A percentile compares a stretch with the other conserved stretches of the same genome.
Conservation (phyloP, 2,888 invertebrate genomes). For the Trachelus iudaicus region DNA sequence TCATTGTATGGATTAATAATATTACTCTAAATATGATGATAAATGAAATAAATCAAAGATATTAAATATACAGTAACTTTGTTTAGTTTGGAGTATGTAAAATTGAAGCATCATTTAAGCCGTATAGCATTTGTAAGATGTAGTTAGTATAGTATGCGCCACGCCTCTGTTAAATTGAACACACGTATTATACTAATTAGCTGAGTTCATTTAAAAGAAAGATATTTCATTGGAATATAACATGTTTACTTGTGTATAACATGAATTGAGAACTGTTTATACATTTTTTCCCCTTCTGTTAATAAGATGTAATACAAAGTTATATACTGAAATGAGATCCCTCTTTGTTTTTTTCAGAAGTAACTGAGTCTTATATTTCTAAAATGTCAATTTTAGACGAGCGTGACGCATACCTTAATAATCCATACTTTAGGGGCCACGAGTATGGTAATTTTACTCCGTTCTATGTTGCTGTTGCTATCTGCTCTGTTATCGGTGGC, state of each 20-base stretch:
- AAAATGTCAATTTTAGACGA: conserved; percentile 75
- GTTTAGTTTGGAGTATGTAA: not conserved
- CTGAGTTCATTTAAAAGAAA: not conserved
- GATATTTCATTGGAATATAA: not conserved
- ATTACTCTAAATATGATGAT: not conserved
- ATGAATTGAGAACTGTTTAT: not conserved
- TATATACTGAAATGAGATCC: conserved; percentile 15
- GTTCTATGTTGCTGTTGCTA: conserved; percentile 84
- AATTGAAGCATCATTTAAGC: not conserved
- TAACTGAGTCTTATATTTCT: conserved; percentile 51
- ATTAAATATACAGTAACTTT: not conserved
- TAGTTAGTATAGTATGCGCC: conserved; percentile 23
- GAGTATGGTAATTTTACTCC: conserved; percentile 82
- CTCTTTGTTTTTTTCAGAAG: conserved; percentile 56
- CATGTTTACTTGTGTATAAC: not conserved
- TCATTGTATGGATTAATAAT: not conserved
- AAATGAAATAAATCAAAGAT: not conserved
- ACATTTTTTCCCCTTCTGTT: not conserved
- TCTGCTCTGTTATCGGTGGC: conserved; percentile 79
- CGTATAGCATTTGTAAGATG: not conserved
- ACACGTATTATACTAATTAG: not conserved
- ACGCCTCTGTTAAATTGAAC: conserved; percentile 19
- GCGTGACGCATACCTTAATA: conserved; percentile 72
- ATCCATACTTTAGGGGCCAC: conserved; percentile 71
- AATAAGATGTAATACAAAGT: not conserved